Base-by-base conservation (phyloP, 1,140 invertebrate species). In the Popillia japonica region DNA sequence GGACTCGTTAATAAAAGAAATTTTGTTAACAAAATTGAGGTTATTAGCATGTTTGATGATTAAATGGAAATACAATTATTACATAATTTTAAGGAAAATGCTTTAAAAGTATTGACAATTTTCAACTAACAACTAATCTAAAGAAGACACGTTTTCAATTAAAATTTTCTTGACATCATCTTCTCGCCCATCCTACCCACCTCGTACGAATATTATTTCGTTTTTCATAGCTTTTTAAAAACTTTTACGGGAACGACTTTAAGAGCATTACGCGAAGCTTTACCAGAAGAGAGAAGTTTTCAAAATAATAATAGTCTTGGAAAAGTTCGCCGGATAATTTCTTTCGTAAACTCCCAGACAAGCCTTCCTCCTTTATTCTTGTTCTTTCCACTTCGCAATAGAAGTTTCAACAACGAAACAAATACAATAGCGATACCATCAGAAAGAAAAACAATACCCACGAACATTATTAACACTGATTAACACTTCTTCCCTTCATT, bases 381-480 rank as follows among this genome's bases (percentile, higher is more conserved):
- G 10, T 48, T 48, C 44, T 48, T 48, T 48, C 44, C 6, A 48
- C 61, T 68, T 68, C 61, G 61, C 20, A 27, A 23, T 22, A 68
- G 48, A 55, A 55, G 48, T 34, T 34, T 34, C 61, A 68, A 68
- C 20, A 68, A 17, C 48, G 48, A 68, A 68, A 68, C 61, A 34
- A 68, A 34, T 34, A 68, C 61, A 68, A 68, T 27, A 7, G 61
- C 61, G 8, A 34, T 27, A 34, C 27, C 48, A 55, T 17, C 48
- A 68, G 27, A 68, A 34, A 68, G 27, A 68, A 68, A 68, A 68
- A 68, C 61, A 68, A 68, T 68, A 68, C 61, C 11, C 48, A 11
- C 48, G 27, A 68, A 68, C 61, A 27, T 68, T 68, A 68, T 68
- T 68, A 68, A 68, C 61, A 68, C 22, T 68, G 61, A 68, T 68